Conservation (phyloP, 53 echinoderm and acorn worm species). For the Astropecten irregularis region DNA sequence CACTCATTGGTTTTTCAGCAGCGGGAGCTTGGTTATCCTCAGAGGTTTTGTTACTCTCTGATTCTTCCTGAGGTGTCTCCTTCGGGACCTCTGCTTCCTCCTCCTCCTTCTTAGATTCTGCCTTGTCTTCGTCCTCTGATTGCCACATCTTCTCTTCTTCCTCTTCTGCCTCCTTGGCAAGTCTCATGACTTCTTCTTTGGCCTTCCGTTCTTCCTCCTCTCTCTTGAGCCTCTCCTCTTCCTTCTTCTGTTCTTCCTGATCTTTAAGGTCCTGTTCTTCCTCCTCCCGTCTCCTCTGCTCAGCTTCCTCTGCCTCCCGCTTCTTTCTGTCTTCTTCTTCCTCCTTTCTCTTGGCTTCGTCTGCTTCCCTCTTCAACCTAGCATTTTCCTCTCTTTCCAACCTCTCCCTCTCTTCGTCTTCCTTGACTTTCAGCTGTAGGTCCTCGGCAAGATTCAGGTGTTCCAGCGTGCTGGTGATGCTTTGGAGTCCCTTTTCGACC, state of each 20-base stretch:
- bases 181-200: constrained; percentile 17
- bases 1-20: neutral
- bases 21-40: neutral
- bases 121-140: neutral
- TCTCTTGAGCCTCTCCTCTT: constrained; percentile 5
- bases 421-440: constrained; percentile 18
- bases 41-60: neutral
- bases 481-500: constrained; percentile 23
- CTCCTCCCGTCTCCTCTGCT: constrained; percentile 46
- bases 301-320: constrained; percentile 25
- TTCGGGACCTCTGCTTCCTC: neutral
- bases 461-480: constrained; percentile 15
- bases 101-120: neutral
- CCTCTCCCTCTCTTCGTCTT: constrained; percentile 8
- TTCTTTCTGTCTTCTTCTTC: constrained; percentile 1
- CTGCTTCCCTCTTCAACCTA: neutral
- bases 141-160: constrained; percentile 44
- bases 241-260: constrained; percentile 11
- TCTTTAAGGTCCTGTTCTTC: constrained; percentile 28
- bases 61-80: neutral
- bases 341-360: constrained; percentile 5
- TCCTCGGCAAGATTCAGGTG: constrained; percentile 33
- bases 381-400: constrained; percentile 22
- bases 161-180: constrained; percentile 29
- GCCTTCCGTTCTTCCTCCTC: constrained; percentile 4